Base-by-base conservation (phyloP, 2,888 invertebrate genomes). In the Apantesis nais region DNA sequence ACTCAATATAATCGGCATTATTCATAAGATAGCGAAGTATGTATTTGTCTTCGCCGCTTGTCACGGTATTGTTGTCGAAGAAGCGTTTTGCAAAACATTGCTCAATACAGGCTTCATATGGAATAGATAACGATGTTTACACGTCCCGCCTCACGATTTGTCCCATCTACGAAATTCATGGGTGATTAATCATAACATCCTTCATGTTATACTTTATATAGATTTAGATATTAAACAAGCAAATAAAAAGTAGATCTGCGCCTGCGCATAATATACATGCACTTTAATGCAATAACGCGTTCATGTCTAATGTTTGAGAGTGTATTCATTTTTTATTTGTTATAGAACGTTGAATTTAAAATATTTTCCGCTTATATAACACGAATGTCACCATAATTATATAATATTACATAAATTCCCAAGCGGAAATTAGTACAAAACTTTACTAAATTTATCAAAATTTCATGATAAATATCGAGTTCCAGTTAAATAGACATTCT, bases 1-100 rank as follows among this genome's bases (percentile, higher is more conserved):
- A 87, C 90, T 82, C 89, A 93, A 92, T 88, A 93, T 93, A 92
- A 93, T 94, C 94, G 93, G 92, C 92, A 94, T 95, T 94, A 95
- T 94, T 95, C 95, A 95, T 94, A 93, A 92, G 94, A 94, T 94
- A 94, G 92, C 93, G 86, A 90, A 85, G 79, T 80, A 78, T 79
- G 92, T 94, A 88, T 94, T 95, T 95, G 94, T 93, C 90, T 94
- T 92, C 90, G 85, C 85, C 88, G 85, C 87, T 89, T 90, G 93
- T 92, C 92, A 90, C 90, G 90, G 91, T 87, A 90, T 91, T 91
- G 93, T 93, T 86, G 89, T 83, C 85, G 88, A 89, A 90, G 93
- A 88, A 92, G 92, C 90, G 87, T 87, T 93, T 93, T 93, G 90
- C 92, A 90, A 93, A 93, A 93, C 83, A 81, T 95, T 93, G 88